Conservation (phyloP, 2,113 vertebrate genomes). For the Hippopotamus amphibius region DNA sequence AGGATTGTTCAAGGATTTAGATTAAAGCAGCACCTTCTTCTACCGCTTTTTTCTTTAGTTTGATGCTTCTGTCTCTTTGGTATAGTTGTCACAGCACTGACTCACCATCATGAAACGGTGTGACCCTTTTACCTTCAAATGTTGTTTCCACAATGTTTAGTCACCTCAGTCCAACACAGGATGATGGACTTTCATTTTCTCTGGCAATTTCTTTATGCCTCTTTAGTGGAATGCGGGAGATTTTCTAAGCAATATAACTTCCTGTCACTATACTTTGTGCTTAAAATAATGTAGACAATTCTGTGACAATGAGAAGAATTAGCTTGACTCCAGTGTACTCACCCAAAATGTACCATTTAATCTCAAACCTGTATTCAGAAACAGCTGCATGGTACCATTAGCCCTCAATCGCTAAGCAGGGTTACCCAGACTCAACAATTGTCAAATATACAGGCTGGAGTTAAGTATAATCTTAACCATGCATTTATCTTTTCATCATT, state of each 20-base stretch:
- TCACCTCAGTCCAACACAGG: not conserved
- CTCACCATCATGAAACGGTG: not conserved
- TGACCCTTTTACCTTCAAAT: not conserved
- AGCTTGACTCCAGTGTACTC: slow-evolving; percentile 75
- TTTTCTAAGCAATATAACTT: slow-evolving; percentile 69
- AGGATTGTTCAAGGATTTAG: not conserved
- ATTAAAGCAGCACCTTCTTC: not conserved
- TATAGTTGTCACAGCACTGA: not conserved
- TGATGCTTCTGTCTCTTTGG: not conserved
- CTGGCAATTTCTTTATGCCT: slow-evolving; percentile 14
- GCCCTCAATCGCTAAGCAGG: slow-evolving; percentile 63
- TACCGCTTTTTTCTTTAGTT: not conserved
- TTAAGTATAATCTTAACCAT: slow-evolving; percentile 62
- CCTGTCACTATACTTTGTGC: slow-evolving; percentile 46
- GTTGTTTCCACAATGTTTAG: not conserved
- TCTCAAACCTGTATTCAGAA: slow-evolving; percentile 69
- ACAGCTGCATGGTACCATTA: slow-evolving; percentile 68
- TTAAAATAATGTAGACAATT: slow-evolving; percentile 71
- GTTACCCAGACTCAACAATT: slow-evolving; percentile 73
- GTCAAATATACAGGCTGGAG: not conserved
- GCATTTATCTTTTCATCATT: slow-evolving; percentile 74
- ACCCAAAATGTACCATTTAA: slow-evolving; percentile 73
- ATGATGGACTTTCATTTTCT: slow-evolving; percentile 25
- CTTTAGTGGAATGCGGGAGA: slow-evolving; percentile 65
- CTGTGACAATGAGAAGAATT: slow-evolving; percentile 75